A percentile compares a stretch with the other conserved stretches of the same genome.
These are phyloP conservation scores for Callocephalon fimbriatum DNA, from an alignment of 2,113 vertebrate genomes.

Conservation along the genomic window DNA sequence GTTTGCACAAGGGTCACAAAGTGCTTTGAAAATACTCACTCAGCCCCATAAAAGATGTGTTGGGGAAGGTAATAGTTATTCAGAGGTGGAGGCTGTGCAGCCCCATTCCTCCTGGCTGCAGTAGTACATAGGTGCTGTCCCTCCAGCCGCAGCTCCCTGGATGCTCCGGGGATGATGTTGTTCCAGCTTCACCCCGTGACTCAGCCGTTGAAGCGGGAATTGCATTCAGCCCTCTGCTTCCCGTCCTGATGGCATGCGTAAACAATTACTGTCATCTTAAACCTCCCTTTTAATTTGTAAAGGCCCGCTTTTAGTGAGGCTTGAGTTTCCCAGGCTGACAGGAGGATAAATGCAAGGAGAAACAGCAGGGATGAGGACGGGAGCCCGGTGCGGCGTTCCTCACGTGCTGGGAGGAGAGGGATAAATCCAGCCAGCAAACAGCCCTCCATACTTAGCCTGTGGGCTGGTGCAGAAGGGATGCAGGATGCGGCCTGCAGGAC, in stretches of 20 bases:
- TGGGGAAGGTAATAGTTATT: not conserved
- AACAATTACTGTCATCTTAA: not conserved
- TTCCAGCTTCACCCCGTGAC: not conserved
- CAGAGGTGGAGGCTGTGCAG: not conserved
- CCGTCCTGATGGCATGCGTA: not conserved
- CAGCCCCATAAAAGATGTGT: accelerated
- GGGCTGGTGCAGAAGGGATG: not conserved
- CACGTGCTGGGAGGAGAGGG: not conserved
- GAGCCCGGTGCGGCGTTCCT: not conserved
- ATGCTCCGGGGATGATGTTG: not conserved
- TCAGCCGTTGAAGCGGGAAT: not conserved
- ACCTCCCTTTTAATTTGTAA: not conserved
- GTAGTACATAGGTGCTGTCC: not conserved
- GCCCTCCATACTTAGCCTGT: not conserved
- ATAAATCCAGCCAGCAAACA: not conserved
- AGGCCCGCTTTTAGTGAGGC: not conserved
- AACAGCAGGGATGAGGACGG: not conserved
- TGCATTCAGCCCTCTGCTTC: not conserved
- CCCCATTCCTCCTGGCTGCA: not conserved
- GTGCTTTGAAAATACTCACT: not conserved
- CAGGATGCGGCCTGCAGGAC: not conserved
- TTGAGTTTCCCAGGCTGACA: not conserved
- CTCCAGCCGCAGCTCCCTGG: not conserved
- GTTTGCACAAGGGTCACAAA: accelerated
- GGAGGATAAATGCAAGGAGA: not conserved